Evolutionary conservation across 1,140 invertebrate species (phyloP).

Genomic region (Halesus radiatus): DNA sequence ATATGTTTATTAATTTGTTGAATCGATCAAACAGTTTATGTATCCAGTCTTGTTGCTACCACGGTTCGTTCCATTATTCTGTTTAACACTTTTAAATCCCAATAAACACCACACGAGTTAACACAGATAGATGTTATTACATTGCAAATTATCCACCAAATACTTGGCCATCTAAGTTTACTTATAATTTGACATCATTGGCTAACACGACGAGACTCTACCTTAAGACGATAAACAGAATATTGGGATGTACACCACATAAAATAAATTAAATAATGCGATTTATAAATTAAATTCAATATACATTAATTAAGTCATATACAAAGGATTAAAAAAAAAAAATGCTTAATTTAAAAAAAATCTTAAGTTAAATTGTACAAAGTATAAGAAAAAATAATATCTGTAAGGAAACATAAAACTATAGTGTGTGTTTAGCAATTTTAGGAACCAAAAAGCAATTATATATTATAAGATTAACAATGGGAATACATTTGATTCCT

Average conservation of each 20-base stretch:
- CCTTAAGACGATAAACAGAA: constrained; percentile 46
- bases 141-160: background rate
- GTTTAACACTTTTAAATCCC: constrained; percentile 36
- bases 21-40: constrained; percentile 55
- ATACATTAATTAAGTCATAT: constrained; percentile 54
- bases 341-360: constrained; percentile 37
- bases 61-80: constrained; percentile 52
- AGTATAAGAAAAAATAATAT: constrained; percentile 37
- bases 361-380: constrained; percentile 51
- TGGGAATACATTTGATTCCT: constrained; percentile 6
- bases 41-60: constrained; percentile 56
- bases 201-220: background rate
- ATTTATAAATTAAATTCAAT: constrained; percentile 55
- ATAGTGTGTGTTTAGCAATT: constrained; percentile 17
- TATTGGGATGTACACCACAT: constrained; percentile 41
- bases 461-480: constrained; percentile 10
- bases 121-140: background rate
- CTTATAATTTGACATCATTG: constrained; percentile 1
- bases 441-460: constrained; percentile 37
- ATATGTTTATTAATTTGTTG: constrained; percentile 54
- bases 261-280: constrained; percentile 56
- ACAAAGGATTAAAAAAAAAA: constrained; percentile 39
- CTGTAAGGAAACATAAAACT: constrained; percentile 19
- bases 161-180: background rate
- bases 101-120: constrained; percentile 13